Evolutionary conservation across 2,888 invertebrate genomes (phyloP).

Genomic region (Protophormia terraenovae): DNA sequence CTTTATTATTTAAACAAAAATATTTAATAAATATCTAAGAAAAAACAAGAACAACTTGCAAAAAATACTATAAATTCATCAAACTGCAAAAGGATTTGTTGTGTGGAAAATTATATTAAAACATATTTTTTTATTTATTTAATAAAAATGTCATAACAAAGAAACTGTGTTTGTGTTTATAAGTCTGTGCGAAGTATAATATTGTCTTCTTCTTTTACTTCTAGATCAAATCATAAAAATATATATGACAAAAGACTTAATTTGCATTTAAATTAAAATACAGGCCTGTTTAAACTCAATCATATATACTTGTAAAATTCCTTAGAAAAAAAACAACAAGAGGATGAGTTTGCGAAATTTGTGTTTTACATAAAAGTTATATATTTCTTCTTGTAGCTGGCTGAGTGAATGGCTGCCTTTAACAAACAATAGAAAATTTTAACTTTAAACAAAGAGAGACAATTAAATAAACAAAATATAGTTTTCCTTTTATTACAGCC

Average conservation of each 20-base stretch:
- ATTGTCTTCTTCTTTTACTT: not conserved
- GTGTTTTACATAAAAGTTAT: not conserved
- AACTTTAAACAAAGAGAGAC: conserved; percentile 42
- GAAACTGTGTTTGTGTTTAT: conserved; percentile 4
- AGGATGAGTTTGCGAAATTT: not conserved
- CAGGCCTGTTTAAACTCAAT: conserved; percentile 70
- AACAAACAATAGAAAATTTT: conserved; percentile 14
- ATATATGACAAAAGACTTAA: conserved; percentile 78
- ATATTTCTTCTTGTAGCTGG: not conserved
- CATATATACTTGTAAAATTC: conserved; percentile 61
- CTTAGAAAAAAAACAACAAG: conserved; percentile 9
- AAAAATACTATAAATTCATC: conserved; percentile 39
- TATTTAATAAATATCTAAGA: conserved; percentile 3
- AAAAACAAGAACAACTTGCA: not conserved
- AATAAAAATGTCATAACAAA: conserved; percentile 36
- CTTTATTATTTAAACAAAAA: not conserved
- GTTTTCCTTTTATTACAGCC: conserved; percentile 24
- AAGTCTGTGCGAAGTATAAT: not conserved
- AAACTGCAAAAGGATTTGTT: conserved; percentile 39
- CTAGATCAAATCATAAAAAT: conserved; percentile 54
- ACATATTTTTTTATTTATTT: conserved; percentile 10
- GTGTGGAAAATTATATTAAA: conserved; percentile 46
- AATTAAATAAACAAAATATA: conserved; percentile 57
- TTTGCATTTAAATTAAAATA: conserved; percentile 80
- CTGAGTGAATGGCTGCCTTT: no score